Evolutionary conservation across 1,140 invertebrate species (phyloP), one percentile per base, ranked within the genome.

Genomic region (Drosophila nannoptera): DNA sequence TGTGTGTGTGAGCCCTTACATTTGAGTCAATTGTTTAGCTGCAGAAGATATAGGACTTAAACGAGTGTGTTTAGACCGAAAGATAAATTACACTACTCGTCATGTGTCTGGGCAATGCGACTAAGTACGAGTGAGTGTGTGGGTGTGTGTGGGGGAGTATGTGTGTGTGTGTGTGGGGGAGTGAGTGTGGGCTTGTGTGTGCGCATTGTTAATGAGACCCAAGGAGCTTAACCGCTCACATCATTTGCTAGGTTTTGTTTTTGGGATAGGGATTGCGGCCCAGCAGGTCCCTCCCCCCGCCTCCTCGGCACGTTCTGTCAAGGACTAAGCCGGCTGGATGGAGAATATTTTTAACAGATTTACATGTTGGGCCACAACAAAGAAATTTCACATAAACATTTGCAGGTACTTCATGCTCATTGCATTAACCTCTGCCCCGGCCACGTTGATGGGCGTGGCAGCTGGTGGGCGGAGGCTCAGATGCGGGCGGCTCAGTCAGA

Each of bases 1-100:
- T 56, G 56, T 55, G 22, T n/a, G 31, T 56, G 53, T 22, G 53
- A 69, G 69, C 87, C 75, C 69, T 80, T 80, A 77, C 78, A 81
- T 86, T 84, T 84, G 53, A 68, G 80, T 78, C 81, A 84, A 84
- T 86, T 84, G 81, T 86, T 84, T 84, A 76, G 76, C 69, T 48
- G 54, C 63, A 84, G 80, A 78, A 62, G 46, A 83, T 70, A 70
- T 74, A 64, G 65, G 65, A 69, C 69, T 69, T 75, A 69, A 69
- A 73, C 65, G 60, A 65, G 64, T 73, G 72, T 67, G 59, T 64
- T 69, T 63, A 45, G 59, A 42, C 54, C 52, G 29, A 49, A 78
- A 78, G 80, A 83, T 86, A 83, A 84, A 83, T 83, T 65, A 69
- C 68, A 70, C 54, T 32, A 42, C 62, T 70, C 68, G 63, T 60